Base-by-base conservation (phyloP, 2,797 vertebrate species). In the Rachycentron canadum region DNA sequence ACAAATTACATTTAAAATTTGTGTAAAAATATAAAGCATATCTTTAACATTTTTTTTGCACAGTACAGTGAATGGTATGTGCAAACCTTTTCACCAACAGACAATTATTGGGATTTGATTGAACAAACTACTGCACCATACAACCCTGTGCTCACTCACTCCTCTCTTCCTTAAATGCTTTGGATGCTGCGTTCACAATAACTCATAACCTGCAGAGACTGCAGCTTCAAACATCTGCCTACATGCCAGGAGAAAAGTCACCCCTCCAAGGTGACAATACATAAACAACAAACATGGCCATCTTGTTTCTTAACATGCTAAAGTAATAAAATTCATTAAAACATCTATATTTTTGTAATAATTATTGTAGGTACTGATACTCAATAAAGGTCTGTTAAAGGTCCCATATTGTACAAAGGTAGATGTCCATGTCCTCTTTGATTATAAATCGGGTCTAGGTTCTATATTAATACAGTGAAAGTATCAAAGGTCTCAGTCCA, bases 21-120 rank as follows among this genome's bases (percentile, higher is more conserved):
- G 75, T 83, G 86, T 88, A 92, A 87, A 92, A 91, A 91, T 91
- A 92, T 87, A 89, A 87, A 84, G 64, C 68, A 80, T 68, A 76
- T 66, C 32, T 85, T 82, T 79, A 64, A 80, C 73, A 53, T 40
- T 86, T 76, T 86, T 76, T 72, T 50, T 61, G 76, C 83, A 87
- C 73, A 85, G 67, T 67, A 76, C 82, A 76, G 49, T 57, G 75
- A 66, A 79, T 55, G 53, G 70, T 73, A 28, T 67, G 45, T 49
- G 82, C 76, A 81, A 85, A 81, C 69, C 53, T 73, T 84, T 82
- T 69, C 61, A 59, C 59, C 60, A 62, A 30, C 60, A 49, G 64
- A 71, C n/a, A 55, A 69, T 60, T 47, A 47, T 38, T 81, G 38
- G 81, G 79, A 90, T 90, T 86, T 76, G 81, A 89, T 88, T 90